Evolutionary conservation across 2,113 vertebrate species (phyloP).

Genomic region (Vulpes ferrilata): DNA sequence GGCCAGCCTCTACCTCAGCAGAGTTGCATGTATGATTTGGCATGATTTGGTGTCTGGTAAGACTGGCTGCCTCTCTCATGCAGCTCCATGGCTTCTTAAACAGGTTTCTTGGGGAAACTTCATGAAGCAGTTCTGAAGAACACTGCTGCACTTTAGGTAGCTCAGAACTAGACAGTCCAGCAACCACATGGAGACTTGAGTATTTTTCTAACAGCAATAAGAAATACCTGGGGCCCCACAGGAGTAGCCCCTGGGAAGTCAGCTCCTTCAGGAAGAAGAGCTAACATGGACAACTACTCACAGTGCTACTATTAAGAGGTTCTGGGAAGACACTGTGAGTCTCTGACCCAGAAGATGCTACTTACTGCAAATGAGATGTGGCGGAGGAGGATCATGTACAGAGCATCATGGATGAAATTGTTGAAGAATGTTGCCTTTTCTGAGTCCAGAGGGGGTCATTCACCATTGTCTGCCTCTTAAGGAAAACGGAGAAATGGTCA

Average conservation of each 20-base stretch:
- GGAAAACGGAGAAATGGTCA: background rate
- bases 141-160: no score
- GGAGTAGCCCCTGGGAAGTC: background rate
- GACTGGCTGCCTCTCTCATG: background rate
- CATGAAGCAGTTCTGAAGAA: background rate
- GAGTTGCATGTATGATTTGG: background rate
- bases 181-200: background rate
- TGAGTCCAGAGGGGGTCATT: rapidly evolving
- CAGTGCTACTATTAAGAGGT: background rate
- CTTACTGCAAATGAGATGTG: background rate
- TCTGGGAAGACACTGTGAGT: rapidly evolving
- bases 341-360: rapidly evolving
- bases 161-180: background rate
- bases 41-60: background rate
- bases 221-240: background rate
- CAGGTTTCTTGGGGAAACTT: background rate
- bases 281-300: background rate
- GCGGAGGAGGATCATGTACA: background rate
- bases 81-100: background rate
- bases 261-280: background rate
- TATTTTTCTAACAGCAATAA: constrained; percentile 11
- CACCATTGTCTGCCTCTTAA: background rate
- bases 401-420: rapidly evolving
- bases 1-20: background rate
- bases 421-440: background rate